A percentile compares a stretch with the other conserved stretches of the same genome.
Conservation (phyloP, 2,113 vertebrate genomes). For the Lutjanus erythropterus region DNA sequence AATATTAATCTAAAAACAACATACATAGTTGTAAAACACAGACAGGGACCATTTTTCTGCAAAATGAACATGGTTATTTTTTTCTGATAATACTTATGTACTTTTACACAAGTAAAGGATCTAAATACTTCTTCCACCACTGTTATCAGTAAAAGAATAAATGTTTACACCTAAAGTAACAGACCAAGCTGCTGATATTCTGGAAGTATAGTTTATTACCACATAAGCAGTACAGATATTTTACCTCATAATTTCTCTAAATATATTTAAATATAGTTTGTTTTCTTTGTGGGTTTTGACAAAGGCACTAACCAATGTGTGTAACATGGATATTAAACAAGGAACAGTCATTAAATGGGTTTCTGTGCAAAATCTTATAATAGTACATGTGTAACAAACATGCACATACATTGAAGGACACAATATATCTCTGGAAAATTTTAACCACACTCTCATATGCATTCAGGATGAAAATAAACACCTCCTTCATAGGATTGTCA, state of each 20-base stretch:
- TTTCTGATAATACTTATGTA: neutral
- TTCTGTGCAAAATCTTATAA: conserved; percentile 71
- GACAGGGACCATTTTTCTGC: neutral
- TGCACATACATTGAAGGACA: conserved; percentile 57
- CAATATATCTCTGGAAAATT: conserved; percentile 52
- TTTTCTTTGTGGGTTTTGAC: conserved; percentile 63
- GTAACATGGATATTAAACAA: conserved; percentile 63
- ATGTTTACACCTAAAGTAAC: too few relatives aligned
- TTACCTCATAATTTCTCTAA: conserved; percentile 53
- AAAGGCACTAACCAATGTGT: conserved; percentile 79
- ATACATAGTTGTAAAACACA: too few relatives aligned
- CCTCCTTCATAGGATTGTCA: conserved; percentile 50
- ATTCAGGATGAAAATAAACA: conserved; percentile 56
- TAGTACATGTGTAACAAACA: conserved; percentile 67
- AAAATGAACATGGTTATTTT: neutral
- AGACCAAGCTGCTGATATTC: conserved; percentile 17
- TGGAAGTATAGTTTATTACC: conserved; percentile 71
- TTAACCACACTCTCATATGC: conserved; percentile 37
- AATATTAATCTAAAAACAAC: too few relatives aligned
- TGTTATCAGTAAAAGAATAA: neutral
- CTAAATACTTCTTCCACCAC: too few relatives aligned
- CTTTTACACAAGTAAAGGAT: too few relatives aligned
- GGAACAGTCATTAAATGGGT: conserved; percentile 65
- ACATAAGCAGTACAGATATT: conserved; percentile 54
- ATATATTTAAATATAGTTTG: conserved; percentile 65